These are phyloP conservation scores for Esox niger DNA, from an alignment of 2,113 vertebrate species.

Conservation along the genomic window DNA sequence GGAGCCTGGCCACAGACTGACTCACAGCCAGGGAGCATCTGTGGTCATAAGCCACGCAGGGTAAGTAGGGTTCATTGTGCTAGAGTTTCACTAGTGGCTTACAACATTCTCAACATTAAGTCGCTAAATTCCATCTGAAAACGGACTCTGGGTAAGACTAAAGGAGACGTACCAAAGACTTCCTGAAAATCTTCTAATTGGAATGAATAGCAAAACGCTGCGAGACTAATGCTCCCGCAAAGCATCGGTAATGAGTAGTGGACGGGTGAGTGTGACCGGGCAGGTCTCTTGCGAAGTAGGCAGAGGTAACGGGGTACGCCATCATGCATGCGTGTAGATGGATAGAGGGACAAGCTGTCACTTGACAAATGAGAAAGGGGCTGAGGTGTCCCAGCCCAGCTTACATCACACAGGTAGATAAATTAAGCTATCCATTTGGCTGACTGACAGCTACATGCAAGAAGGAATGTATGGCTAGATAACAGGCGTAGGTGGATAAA, in stretches of 20 bases:
- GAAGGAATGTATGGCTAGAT: constrained; percentile 9
- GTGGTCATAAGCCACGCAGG: constrained; percentile 12
- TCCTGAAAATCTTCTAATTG: too few species aligned
- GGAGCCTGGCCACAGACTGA: constrained; percentile 11
- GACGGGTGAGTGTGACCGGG: constrained; percentile 6
- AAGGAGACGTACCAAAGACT: too few species aligned
- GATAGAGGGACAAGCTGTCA: constrained; percentile 34
- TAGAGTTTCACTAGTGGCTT: too few species aligned
- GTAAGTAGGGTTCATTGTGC: neutral
- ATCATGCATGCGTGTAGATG: constrained; percentile 39
- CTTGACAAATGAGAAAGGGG: constrained; percentile 44
- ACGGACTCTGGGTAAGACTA: neutral
- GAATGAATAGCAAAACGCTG: constrained; percentile 29
- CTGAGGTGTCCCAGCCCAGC: constrained; percentile 13
- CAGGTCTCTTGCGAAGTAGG: constrained; percentile 17
- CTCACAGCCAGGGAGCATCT: constrained; percentile 15
- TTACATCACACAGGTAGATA: constrained; percentile 15
- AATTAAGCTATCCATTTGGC: constrained; percentile 23
- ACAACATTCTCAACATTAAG: neutral
- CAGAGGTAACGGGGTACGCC: constrained; percentile 25
- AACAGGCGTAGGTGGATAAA: constrained; percentile 13
- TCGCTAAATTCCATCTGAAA: neutral
- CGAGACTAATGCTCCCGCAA: constrained; percentile 18
- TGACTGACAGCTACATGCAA: constrained; percentile 31
- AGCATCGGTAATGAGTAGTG: constrained; percentile 45